Conservation (phyloP, 2,888 invertebrate species). For the Piscicola geometra region DNA sequence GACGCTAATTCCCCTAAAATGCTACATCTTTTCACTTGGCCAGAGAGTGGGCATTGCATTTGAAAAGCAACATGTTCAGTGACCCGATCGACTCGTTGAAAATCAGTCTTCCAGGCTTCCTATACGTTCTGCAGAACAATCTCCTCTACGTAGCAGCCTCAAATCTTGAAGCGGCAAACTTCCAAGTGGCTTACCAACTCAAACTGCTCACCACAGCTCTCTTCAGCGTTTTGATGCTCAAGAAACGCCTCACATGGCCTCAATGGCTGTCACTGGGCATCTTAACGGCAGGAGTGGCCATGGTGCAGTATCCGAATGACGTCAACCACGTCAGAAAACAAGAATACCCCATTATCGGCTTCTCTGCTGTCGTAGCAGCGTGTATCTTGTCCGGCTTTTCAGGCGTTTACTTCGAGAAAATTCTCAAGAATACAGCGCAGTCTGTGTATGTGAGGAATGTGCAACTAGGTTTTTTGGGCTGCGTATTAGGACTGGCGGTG, state of each 20-base stretch:
- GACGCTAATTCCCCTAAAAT: neutral
- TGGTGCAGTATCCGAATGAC: slow-evolving; percentile 56
- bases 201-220: slow-evolving; percentile 60
- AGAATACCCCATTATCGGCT: slow-evolving; percentile 49
- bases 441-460: slow-evolving; percentile 92
- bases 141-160: slow-evolving; percentile 91
- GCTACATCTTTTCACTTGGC: slow-evolving; percentile 42
- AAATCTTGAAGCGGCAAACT: slow-evolving; percentile 95
- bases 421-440: slow-evolving; percentile 75
- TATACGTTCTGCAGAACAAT: slow-evolving; percentile 95
- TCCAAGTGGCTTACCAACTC: slow-evolving; percentile 68
- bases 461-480: slow-evolving; percentile 82
- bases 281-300: slow-evolving; percentile 58
- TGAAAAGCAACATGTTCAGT: slow-evolving; percentile 51
- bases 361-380: slow-evolving; percentile 50
- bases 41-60: slow-evolving; percentile 45
- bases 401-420: slow-evolving; percentile 94
- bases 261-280: slow-evolving; percentile 59
- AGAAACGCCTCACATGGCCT: slow-evolving; percentile 51
- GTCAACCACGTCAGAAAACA: slow-evolving; percentile 42
- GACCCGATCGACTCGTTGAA: slow-evolving; percentile 64
- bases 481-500: slow-evolving; percentile 81
- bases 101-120: slow-evolving; percentile 84
- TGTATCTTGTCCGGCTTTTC: slow-evolving; percentile 93
- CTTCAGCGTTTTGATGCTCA: slow-evolving; percentile 58